Evolutionary conservation across 2,797 vertebrate genomes (phyloP), one percentile per base, ranked within the genome.

Genomic region (Pachyuromys duprasi): DNA sequence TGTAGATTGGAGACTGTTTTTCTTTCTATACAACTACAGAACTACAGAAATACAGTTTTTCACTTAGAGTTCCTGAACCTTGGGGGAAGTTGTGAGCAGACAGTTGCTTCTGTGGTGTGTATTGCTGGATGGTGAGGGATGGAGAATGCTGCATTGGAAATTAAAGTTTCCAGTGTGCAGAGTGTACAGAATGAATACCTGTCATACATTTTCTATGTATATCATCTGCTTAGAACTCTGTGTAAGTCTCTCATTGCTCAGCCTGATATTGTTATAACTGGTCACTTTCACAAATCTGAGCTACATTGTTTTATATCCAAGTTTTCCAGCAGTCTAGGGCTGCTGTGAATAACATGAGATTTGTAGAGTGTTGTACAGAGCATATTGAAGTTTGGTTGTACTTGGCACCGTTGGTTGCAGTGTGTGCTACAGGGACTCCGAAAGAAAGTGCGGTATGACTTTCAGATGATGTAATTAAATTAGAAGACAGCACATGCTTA

Each of bases 21-120:
- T 70, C 31, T 81, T 72, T 8, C 91, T 91, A 82, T 31, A 31
- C 74, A 96, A 94, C 90, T 96, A 82, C 88, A 94, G 93, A 96
- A 94, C 90, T 96, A 82, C 88, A 94, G 93, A 95, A 94, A 96
- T 65, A 87, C 49, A 62, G 33, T 65, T 89, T 94, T n/a, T 2
- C 63, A 49, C 33, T 65, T 67, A 94, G 92, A 57, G 67, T 86
- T 39, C 26, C n/a, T 91, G 75, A 93, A 72, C 62, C 75, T 2
- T 26, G 55, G 60, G 79, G 49, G 63, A 86, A 65, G 69, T 76
- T 96, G 31, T 72, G 28, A 82, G 67, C 67, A 86, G 90, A n/a
- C 63, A 36, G 39, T 36, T 49, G 20, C 72, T 80, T 93, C 82
- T 4, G 3, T 79, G 74, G 28, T 90, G 2, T 88, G 15, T 70